These are phyloP conservation scores for Aculops lycopersici DNA, from an alignment of 1,140 invertebrate genomes.

Conservation along the genomic window DNA sequence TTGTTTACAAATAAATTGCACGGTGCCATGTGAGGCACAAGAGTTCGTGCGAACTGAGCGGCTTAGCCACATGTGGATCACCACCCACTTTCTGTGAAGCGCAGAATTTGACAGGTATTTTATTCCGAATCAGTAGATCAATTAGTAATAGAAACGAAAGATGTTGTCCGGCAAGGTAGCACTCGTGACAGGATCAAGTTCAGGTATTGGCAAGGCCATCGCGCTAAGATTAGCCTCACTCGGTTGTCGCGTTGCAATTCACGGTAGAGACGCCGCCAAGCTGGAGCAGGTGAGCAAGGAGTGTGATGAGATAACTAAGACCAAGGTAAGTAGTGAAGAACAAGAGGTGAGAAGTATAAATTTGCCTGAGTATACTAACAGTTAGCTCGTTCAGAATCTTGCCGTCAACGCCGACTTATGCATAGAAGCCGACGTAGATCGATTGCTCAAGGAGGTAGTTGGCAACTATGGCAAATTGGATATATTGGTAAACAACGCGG, in stretches of 20 bases:
- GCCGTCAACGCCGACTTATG: slow-evolving; percentile 1
- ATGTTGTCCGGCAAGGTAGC: slow-evolving; percentile 3
- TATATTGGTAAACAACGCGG: slow-evolving; percentile 5
- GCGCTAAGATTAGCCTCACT: neutral
- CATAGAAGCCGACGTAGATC: neutral
- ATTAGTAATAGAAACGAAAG: neutral
- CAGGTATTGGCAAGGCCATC: neutral
- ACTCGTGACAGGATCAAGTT: slow-evolving; percentile 3
- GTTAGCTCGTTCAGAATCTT: too few species aligned
- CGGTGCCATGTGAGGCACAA: too few species aligned
- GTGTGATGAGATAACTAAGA: neutral
- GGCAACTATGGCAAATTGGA: slow-evolving; percentile 1
- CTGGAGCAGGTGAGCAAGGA: neutral
- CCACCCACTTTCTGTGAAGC: neutral
- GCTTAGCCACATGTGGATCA: neutral
- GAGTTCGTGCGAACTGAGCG: slow-evolving; percentile 2
- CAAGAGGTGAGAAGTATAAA: too few species aligned
- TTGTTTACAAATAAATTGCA: too few species aligned
- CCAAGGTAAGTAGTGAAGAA: too few species aligned
- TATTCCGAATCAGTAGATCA: neutral
- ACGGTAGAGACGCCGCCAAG: neutral
- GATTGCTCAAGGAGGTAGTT: slow-evolving; percentile 2
- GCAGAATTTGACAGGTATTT: neutral
- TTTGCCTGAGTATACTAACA: too few species aligned
- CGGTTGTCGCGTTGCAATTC: neutral